These are phyloP conservation scores for Halyomorpha halys DNA, from an alignment of 1,140 invertebrate genomes.

Conservation along the genomic window DNA sequence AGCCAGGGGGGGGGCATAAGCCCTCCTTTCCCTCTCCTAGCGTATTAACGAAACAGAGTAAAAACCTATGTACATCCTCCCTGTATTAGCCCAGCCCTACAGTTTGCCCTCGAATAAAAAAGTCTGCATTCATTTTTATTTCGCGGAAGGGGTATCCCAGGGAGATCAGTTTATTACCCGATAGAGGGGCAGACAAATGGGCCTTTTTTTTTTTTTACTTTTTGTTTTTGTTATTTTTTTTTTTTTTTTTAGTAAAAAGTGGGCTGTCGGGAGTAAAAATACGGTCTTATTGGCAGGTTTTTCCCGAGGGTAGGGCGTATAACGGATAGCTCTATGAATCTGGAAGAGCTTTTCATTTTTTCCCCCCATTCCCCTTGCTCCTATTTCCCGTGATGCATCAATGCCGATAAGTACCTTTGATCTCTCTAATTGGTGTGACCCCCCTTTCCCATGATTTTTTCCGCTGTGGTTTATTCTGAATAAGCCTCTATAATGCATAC, in stretches of 20 bases:
- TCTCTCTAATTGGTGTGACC: background rate
- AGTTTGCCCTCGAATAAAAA: slow-evolving; percentile 7
- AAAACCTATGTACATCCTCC: slow-evolving; percentile 10
- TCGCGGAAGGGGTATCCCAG: background rate
- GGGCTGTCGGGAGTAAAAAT: slow-evolving; percentile 4
- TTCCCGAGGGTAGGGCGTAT: background rate
- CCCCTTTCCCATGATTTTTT: background rate
- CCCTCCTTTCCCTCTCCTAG: background rate
- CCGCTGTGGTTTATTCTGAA: too few species aligned
- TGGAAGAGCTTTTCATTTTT: slow-evolving; percentile 9
- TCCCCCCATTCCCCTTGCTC: background rate
- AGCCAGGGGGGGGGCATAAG: background rate
- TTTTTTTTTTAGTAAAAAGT: background rate
- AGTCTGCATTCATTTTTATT: slow-evolving; percentile 7
- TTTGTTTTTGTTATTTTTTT: background rate
- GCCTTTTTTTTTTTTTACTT: background rate
- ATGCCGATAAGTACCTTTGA: slow-evolving; percentile 5
- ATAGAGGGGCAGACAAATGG: slow-evolving; percentile 10
- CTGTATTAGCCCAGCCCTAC: background rate
- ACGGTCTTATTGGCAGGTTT: slow-evolving; percentile 10
- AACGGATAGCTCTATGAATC: slow-evolving; percentile 6
- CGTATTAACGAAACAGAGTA: background rate
- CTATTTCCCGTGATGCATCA: background rate
- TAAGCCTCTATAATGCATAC: too few species aligned
- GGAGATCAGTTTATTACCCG: slow-evolving; percentile 10